Evolutionary conservation across 1,140 invertebrate species (phyloP).

Genomic region (Antheraea pernyi): DNA sequence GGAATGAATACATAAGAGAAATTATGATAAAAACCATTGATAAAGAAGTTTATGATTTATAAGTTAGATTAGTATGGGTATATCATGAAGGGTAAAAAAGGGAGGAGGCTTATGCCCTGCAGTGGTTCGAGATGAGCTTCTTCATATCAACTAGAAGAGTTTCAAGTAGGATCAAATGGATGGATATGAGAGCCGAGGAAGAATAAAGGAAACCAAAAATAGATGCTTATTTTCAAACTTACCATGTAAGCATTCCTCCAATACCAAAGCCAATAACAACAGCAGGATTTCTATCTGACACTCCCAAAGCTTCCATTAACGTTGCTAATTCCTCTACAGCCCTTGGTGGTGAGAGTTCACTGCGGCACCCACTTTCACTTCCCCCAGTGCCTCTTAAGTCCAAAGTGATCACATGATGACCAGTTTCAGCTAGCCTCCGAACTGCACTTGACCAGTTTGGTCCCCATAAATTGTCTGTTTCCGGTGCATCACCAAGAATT

Average conservation of each 20-base stretch:
- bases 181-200: too few species aligned
- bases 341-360: conserved; percentile 53
- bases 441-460: conserved; percentile 54
- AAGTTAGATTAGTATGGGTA: too few species aligned
- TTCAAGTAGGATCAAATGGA: too few species aligned
- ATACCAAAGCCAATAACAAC: conserved; percentile 66
- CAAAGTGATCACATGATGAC: conserved; percentile 58
- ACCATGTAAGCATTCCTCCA: conserved; percentile 69
- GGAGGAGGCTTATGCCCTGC: too few species aligned
- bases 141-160: too few species aligned
- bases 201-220: too few species aligned
- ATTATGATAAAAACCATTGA: too few species aligned
- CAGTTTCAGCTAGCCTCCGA: conserved; percentile 43
- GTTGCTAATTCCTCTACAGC: conserved; percentile 52
- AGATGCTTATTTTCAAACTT: conserved; percentile 21
- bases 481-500: conserved; percentile 65
- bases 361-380: conserved; percentile 54
- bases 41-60: too few species aligned
- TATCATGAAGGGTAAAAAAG: too few species aligned
- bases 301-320: conserved; percentile 56
- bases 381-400: conserved; percentile 64
- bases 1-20: too few species aligned
- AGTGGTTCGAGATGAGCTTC: too few species aligned
- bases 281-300: conserved; percentile 47
- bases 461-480: conserved; percentile 52